These are phyloP conservation scores for Nothobranchius kuhntae DNA, from an alignment of 2,113 vertebrate genomes.

Conservation along the genomic window DNA sequence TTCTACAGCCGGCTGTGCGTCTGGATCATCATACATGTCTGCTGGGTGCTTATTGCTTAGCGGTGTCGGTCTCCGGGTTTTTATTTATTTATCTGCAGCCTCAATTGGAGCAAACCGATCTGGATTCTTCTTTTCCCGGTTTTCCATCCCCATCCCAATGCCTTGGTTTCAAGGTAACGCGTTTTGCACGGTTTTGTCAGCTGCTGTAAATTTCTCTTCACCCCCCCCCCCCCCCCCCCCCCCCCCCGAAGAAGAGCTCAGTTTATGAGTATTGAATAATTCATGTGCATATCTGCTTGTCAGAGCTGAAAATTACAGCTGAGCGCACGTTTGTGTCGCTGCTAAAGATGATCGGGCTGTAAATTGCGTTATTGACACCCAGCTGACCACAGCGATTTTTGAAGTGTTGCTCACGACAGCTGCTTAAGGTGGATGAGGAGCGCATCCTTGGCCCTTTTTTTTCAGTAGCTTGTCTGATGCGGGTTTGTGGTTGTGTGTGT, in stretches of 20 bases:
- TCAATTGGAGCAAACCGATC: conserved; percentile 52
- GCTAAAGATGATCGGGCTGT: conserved; percentile 42
- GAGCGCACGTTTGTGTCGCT: conserved; percentile 48
- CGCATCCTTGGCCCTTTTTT: conserved; percentile 48
- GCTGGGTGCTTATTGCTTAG: conserved; percentile 39
- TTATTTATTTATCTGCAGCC: conserved; percentile 42
- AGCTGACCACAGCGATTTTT: conserved; percentile 64
- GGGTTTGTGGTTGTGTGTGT: not conserved
- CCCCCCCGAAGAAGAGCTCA: conserved; percentile 51
- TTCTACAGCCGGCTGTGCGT: conserved; percentile 31
- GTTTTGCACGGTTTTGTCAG: conserved; percentile 40
- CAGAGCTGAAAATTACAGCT: conserved; percentile 67
- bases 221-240: not conserved
- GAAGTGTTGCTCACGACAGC: conserved; percentile 65
- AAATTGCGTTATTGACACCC: conserved; percentile 57
- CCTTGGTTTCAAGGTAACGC: not conserved
- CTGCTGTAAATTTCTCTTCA: conserved; percentile 40
- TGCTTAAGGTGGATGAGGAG: conserved; percentile 57
- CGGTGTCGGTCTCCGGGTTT: conserved; percentile 22
- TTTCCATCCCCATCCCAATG: no score
- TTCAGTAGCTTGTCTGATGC: conserved; percentile 25
- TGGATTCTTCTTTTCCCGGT: not conserved
- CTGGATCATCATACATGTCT: conserved; percentile 58
- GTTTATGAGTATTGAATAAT: conserved; percentile 79
- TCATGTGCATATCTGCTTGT: conserved; percentile 69